Evolutionary conservation across 2,113 vertebrate genomes (phyloP).

Genomic region (Sinocyclocheilus maitianheensis): DNA sequence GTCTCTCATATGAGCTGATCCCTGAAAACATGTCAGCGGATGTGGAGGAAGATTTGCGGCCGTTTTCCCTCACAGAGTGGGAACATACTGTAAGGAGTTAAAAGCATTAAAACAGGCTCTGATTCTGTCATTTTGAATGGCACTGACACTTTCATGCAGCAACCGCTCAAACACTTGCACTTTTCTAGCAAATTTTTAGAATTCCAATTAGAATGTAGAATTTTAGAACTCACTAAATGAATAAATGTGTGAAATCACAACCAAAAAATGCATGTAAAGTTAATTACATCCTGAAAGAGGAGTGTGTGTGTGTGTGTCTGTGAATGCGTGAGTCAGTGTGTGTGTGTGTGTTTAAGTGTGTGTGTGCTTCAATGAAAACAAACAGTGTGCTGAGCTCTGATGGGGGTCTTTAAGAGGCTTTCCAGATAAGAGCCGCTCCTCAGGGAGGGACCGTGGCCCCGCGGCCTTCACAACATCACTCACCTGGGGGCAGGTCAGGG

Average conservation of each 20-base stretch:
- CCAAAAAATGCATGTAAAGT: not conserved
- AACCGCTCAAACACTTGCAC: no score
- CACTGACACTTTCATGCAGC: not conserved
- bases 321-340: no score
- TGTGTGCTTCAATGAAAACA: not conserved
- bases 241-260: not conserved
- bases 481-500: constrained; percentile 96
- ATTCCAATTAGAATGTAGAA: no score
- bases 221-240: not conserved
- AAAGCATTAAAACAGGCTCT: no score
- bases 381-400: not conserved
- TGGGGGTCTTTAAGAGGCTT: constrained; percentile 27
- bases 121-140: no score
- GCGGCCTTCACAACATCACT: constrained; percentile 64
- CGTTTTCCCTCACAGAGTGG: no score
- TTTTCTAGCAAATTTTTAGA: not conserved
- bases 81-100: constrained; percentile 54
- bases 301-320: not conserved
- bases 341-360: not conserved
- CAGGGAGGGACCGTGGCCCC: constrained; percentile 48
- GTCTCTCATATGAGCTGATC: no score
- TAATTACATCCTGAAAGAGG: not conserved
- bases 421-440: constrained; percentile 26
- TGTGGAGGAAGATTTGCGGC: no score
- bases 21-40: no score